Evolutionary conservation across 2,888 invertebrate genomes (phyloP).

Genomic region (Thecocarcelia acutangulata): DNA sequence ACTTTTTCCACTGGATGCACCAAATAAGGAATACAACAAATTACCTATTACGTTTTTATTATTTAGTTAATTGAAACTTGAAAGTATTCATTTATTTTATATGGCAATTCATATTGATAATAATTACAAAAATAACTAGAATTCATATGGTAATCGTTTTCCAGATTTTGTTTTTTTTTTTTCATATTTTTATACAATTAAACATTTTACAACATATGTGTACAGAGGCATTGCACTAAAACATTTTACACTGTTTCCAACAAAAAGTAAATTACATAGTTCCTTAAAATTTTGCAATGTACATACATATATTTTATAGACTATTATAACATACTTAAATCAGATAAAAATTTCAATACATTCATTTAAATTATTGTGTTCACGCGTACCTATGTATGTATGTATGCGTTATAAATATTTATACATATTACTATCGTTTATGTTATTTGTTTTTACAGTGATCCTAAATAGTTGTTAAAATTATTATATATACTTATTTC

Average conservation of each 20-base stretch:
- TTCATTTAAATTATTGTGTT: conserved; percentile 4
- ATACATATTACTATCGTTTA: conserved; percentile 16
- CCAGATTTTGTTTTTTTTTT: conserved; percentile 29
- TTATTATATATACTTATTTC: conserved; percentile 38
- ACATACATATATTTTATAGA: neutral
- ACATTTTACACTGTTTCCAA: conserved; percentile 17
- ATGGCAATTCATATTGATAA: conserved; percentile 67
- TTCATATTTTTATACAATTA: conserved; percentile 28
- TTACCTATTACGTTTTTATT: conserved; percentile 1
- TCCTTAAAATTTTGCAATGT: conserved; percentile 35
- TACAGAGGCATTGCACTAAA: conserved; percentile 52
- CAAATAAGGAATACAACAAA: conserved; percentile 2
- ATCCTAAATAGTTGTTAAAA: conserved; percentile 28
- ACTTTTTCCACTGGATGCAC: neutral
- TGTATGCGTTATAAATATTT: conserved; percentile 21
- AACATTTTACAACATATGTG: conserved; percentile 51
- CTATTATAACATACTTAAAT: conserved; percentile 35
- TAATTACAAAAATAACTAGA: conserved; percentile 69
- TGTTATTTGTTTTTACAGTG: conserved; percentile 36
- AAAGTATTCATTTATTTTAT: conserved; percentile 65
- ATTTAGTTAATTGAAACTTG: conserved; percentile 63
- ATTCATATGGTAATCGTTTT: conserved; percentile 51
- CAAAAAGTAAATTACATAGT: conserved; percentile 35
- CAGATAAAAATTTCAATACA: conserved; percentile 42
- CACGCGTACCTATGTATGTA: conserved; percentile 25